Conservation (phyloP, 2,797 vertebrate species). For the Synanceia verrucosa region DNA sequence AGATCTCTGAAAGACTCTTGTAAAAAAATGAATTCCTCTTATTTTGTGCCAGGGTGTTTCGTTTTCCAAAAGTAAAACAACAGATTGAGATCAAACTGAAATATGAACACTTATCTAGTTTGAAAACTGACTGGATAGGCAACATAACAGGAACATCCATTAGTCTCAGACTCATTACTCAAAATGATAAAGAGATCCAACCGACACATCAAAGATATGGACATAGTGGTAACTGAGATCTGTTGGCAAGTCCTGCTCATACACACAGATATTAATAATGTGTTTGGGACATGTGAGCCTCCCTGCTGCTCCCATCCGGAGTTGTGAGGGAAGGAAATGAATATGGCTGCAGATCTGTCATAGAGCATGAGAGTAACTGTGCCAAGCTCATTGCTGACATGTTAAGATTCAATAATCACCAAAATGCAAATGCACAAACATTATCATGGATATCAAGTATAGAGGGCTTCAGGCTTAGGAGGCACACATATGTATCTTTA, state of each 20-base stretch:
- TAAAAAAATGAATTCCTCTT: slow-evolving; percentile 48
- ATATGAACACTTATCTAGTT: slow-evolving; percentile 55
- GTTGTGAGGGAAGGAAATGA: slow-evolving; percentile 43
- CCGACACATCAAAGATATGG: slow-evolving; percentile 45
- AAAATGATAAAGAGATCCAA: slow-evolving; percentile 63
- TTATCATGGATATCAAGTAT: slow-evolving; percentile 31
- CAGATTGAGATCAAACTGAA: slow-evolving; percentile 46
- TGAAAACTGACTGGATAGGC: slow-evolving; percentile 49
- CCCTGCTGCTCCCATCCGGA: slow-evolving; percentile 65
- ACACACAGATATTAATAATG: slow-evolving; percentile 64
- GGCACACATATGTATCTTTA: slow-evolving; percentile 23
- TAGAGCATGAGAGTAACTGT: slow-evolving; percentile 17
- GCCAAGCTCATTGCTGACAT: slow-evolving; percentile 50
- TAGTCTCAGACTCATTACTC: slow-evolving; percentile 56
- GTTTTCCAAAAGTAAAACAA: slow-evolving; percentile 34
- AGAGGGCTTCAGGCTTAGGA: neutral
- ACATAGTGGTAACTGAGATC: slow-evolving; percentile 45
- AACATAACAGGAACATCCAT: slow-evolving; percentile 49
- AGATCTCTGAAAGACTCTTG: slow-evolving; percentile 32
- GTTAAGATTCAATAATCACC: slow-evolving; percentile 35
- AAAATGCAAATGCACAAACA: slow-evolving; percentile 28
- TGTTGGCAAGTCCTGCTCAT: slow-evolving; percentile 45
- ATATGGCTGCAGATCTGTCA: slow-evolving; percentile 50
- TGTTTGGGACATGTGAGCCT: slow-evolving; percentile 66
- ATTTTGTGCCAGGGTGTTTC: slow-evolving; percentile 38